phyloP scores from a whole-genome alignment of 2,888 invertebrate species.

The Lumbricus terrestris region DNA sequence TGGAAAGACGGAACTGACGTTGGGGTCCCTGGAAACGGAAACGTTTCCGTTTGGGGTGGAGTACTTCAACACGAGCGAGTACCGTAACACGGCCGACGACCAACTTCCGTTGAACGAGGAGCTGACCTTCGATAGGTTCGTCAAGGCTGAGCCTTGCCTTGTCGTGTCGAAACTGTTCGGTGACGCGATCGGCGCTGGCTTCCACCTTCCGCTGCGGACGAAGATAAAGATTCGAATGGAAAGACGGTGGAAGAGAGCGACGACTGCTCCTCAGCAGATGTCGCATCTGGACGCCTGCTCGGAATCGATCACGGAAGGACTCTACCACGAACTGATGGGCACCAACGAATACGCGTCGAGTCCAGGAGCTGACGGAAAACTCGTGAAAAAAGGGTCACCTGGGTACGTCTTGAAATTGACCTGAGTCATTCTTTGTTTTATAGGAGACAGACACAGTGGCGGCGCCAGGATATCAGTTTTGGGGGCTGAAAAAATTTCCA shows the following conservation, averaged over 20 bases:
- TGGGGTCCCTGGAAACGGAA: not conserved
- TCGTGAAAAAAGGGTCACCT: too few relatives aligned
- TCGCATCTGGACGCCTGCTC: not conserved
- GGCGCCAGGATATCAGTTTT: too few relatives aligned
- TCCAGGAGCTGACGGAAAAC: not conserved
- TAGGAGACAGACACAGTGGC: too few relatives aligned
- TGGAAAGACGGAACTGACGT: not conserved
- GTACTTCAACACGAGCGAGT: not conserved
- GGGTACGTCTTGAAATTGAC: not conserved
- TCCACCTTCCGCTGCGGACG: not conserved
- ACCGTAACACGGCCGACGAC: constrained; percentile 10
- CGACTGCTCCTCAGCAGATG: not conserved
- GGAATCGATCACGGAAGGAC: not conserved
- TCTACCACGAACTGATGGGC: not conserved
- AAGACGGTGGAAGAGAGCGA: constrained; percentile 3
- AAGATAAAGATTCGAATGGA: constrained; percentile 5
- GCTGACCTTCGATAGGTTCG: not conserved
- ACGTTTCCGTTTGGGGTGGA: not conserved
- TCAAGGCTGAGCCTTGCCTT: not conserved
- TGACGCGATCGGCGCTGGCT: not conserved
- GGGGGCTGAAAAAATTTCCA: too few relatives aligned
- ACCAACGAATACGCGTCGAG: not conserved
- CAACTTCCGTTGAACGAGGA: not conserved
- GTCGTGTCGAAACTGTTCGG: not conserved
- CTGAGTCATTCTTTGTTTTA: too few relatives aligned